These are phyloP conservation scores for Drosophila lowei DNA, from an alignment of 1,140 invertebrate species.

Conservation along the genomic window DNA sequence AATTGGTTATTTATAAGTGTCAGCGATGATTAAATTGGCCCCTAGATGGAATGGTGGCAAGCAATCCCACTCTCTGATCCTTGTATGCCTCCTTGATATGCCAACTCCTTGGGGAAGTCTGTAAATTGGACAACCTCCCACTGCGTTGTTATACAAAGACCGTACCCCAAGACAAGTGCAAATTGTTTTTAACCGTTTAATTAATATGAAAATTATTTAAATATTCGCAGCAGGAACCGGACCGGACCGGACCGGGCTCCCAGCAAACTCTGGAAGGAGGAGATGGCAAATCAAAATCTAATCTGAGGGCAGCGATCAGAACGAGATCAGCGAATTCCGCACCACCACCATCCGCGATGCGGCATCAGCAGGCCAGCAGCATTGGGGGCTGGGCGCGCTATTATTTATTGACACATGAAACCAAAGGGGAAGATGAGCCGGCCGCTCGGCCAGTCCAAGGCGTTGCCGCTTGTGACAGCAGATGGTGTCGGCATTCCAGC, in stretches of 20 bases:
- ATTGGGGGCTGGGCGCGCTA: conserved; percentile 48
- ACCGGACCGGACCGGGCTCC: not conserved
- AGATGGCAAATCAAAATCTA: conserved; percentile 57
- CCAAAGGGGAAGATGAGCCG: conserved; percentile 48
- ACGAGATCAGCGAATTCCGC: conserved; percentile 74
- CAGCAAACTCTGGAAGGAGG: not conserved
- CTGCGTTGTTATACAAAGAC: conserved; percentile 19
- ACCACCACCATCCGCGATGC: conserved; percentile 2
- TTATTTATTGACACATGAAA: conserved; percentile 83
- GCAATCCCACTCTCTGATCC: too few relatives aligned
- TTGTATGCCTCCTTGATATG: too few relatives aligned
- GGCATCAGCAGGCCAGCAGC: conserved; percentile 27
- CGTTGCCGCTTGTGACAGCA: conserved; percentile 71
- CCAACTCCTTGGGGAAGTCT: conserved; percentile 13
- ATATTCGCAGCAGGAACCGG: conserved; percentile 2
- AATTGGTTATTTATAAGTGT: conserved; percentile 79
- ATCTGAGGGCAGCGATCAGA: conserved; percentile 60
- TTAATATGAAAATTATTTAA: conserved; percentile 76
- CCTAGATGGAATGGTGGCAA: too few relatives aligned
- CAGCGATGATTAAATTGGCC: conserved; percentile 50
- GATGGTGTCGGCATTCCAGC: conserved; percentile 67
- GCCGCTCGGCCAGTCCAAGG: conserved; percentile 41
- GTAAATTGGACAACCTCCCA: conserved; percentile 45
- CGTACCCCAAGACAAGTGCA: conserved; percentile 29
- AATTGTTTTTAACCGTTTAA: conserved; percentile 77